phyloP scores from a whole-genome alignment of 2,888 invertebrate species.

The Acanthosepion esculentum region DNA sequence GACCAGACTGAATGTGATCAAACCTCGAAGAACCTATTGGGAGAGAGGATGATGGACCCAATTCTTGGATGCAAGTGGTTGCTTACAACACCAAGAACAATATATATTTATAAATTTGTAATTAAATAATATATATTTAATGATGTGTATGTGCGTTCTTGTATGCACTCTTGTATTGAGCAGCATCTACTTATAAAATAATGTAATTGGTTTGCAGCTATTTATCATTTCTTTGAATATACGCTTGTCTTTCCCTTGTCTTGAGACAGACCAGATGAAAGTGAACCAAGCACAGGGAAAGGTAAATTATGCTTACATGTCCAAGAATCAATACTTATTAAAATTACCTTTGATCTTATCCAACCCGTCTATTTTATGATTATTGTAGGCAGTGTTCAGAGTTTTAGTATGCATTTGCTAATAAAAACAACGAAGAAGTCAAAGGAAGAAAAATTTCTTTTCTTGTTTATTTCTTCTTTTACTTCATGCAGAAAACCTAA shows the following conservation, averaged over 20 bases:
- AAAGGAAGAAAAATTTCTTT: not conserved
- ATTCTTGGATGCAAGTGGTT: too few relatives aligned
- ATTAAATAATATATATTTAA: too few relatives aligned
- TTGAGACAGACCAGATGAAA: not conserved
- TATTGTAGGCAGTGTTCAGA: not conserved
- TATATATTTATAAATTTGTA: too few relatives aligned
- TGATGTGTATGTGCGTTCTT: not conserved
- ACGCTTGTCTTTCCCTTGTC: not conserved
- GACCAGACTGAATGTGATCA: too few relatives aligned
- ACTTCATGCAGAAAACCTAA: too few relatives aligned
- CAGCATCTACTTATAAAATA: not conserved
- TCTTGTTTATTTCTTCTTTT: not conserved
- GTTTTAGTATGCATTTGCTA: not conserved
- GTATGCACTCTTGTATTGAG: not conserved
- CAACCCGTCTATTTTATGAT: not conserved
- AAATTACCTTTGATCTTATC: not conserved
- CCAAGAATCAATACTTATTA: conserved; percentile 21
- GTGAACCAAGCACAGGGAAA: not conserved
- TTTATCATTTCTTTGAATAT: not conserved
- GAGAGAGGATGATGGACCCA: too few relatives aligned
- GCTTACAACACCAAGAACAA: too few relatives aligned
- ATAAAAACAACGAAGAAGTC: not conserved
- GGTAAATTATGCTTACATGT: not conserved
- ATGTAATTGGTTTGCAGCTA: not conserved
- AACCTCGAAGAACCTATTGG: too few relatives aligned